Evolutionary conservation across 2,797 vertebrate genomes (phyloP), one percentile per base, ranked within the genome.

Genomic region (Galagoides demidoff): DNA sequence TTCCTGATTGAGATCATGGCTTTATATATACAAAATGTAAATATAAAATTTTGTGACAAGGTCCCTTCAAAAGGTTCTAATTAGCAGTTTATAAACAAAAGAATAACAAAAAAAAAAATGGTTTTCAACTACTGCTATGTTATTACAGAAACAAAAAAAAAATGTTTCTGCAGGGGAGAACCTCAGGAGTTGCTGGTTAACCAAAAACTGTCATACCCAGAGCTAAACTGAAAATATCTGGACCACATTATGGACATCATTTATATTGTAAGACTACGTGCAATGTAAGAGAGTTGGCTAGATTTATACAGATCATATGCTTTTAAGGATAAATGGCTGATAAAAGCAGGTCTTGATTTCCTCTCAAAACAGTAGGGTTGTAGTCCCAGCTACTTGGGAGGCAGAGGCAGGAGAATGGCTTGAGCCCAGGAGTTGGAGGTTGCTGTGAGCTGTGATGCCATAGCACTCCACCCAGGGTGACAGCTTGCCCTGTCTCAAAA

Each of bases 331-430:
- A 84, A 94, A 95, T 5, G 34, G 52, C 68, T 93, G 57, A 74
- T 85, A 95, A 83, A 70, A 86, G 59, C 59, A 81, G 57, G 23
- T 52, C 45, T 95, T 55, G 78, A 66, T 90, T 92, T 96, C 92
- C 59, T 93, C 27, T 73, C 31, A 61, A 83, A 88, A 93, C 3
- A 70, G 31, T 55, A 43, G 19, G 25, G 19, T 66, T 43, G 39
- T 43, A 43, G 7, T 43, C 39, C 39, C 39, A 43, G 39, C 39
- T 43, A 43, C 7, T 43, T 43, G 39, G 39, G 39, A 43, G 6
- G 39, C 39, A 43, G 39, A 43, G 39, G 39, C 39, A 6, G 39
- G 39, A 43, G 39, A 43, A 43, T 43, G 39, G 39, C 39, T 43
- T 43, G 39, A 43, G 39, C 7, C 39, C 39, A 43, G 39, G 39